These are phyloP conservation scores for Tachystola acroxantha DNA, from an alignment of 2,888 invertebrate species.

Conservation along the genomic window DNA sequence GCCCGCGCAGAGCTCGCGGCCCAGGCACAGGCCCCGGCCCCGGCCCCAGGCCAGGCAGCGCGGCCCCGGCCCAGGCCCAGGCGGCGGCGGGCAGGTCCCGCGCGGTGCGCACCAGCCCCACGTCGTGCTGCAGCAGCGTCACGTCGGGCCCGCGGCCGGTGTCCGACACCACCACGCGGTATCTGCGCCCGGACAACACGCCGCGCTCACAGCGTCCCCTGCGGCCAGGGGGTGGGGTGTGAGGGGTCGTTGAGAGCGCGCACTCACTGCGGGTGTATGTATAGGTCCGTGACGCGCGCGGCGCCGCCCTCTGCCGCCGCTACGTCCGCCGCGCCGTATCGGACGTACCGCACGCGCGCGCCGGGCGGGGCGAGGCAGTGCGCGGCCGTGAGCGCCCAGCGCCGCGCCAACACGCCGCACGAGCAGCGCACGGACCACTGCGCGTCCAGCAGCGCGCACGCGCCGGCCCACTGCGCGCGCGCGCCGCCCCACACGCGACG, in stretches of 20 bases:
- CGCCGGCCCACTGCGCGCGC: conserved; percentile 16
- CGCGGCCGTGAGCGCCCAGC: conserved; percentile 63
- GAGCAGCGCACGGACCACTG: conserved; percentile 50
- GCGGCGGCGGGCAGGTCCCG: conserved; percentile 15
- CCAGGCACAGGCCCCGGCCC: background rate
- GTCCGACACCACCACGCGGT: conserved; percentile 42
- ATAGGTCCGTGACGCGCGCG: conserved; percentile 43
- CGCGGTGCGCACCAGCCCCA: conserved; percentile 56
- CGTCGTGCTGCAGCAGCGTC: conserved; percentile 55
- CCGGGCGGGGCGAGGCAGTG: conserved; percentile 49
- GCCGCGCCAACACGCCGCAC: conserved; percentile 39
- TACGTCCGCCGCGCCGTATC: conserved; percentile 36
- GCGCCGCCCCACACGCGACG: conserved; percentile 57
- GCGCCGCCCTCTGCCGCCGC: conserved; percentile 28
- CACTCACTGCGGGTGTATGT: conserved; percentile 56
- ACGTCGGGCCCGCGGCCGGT: conserved; percentile 51
- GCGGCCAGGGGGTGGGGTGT: no score
- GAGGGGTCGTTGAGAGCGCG: no score
- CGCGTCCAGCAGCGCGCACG: conserved; percentile 51
- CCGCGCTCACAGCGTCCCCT: no score
- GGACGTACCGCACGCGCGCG: conserved; percentile 53
- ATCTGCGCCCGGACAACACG: conserved; percentile 25
- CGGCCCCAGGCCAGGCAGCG: conserved; percentile 23
- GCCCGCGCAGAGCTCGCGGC: conserved; percentile 27
- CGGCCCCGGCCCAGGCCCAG: conserved; percentile 19